Conservation (phyloP, 2,113 vertebrate species). For the Vanacampus margaritifer region DNA sequence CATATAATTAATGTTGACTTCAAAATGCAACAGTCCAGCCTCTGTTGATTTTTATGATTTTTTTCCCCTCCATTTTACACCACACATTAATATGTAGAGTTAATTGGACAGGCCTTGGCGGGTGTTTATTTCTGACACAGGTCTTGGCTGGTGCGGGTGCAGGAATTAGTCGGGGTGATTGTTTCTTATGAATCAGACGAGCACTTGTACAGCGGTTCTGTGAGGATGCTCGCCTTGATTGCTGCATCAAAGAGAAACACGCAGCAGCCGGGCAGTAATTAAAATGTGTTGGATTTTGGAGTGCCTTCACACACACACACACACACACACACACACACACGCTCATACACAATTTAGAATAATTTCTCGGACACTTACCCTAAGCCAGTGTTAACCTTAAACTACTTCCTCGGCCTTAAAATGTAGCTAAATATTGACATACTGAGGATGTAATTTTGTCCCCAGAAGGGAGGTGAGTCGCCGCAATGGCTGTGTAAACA, state of each 20-base stretch:
- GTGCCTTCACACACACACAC: constrained; percentile 37
- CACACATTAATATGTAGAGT: constrained; percentile 67
- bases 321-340: not conserved
- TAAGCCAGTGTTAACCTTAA: constrained; percentile 8
- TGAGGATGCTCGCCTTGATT: constrained; percentile 88
- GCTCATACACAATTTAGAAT: constrained; percentile 6
- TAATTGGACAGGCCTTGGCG: constrained; percentile 65
- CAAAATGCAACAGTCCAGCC: constrained; percentile 60
- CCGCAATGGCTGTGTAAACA: constrained; percentile 6
- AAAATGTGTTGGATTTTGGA: constrained; percentile 93
- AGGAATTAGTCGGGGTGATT: constrained; percentile 84
- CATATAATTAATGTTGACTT: constrained; percentile 72
- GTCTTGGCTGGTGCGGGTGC: constrained; percentile 85
- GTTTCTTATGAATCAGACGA: constrained; percentile 98
- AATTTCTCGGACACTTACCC: constrained; percentile 21
- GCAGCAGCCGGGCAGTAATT: constrained; percentile 93
- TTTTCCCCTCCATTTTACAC: constrained; percentile 29
- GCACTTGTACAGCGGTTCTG: constrained; percentile 89
- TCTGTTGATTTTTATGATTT: constrained; percentile 46
- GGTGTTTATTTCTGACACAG: constrained; percentile 51
- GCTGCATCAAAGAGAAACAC: constrained; percentile 97
- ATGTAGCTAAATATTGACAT: constrained; percentile 9
- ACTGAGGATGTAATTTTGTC: constrained; percentile 6
- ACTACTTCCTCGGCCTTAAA: constrained; percentile 5
- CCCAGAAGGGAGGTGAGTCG: constrained; percentile 10